These are phyloP conservation scores for Andrena haemorrhoa DNA, from an alignment of 2,888 invertebrate genomes.

Conservation along the genomic window DNA sequence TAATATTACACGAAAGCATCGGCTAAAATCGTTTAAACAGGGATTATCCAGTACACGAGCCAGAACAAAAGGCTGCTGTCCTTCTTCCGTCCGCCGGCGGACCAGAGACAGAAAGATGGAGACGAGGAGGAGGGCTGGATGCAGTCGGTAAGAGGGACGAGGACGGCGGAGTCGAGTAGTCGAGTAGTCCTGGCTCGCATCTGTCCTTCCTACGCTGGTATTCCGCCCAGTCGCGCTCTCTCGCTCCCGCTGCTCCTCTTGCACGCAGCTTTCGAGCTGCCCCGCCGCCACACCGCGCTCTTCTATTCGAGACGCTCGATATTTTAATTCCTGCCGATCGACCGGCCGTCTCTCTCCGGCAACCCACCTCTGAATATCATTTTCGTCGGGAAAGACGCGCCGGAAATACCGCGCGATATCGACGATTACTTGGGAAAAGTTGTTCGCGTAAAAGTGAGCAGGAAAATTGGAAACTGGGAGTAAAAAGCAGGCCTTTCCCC, in stretches of 20 bases:
- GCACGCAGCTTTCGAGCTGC: slow-evolving; percentile 31
- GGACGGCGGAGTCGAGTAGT: slow-evolving; percentile 23
- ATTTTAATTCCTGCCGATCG: slow-evolving; percentile 72
- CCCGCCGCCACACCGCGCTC: slow-evolving; percentile 19
- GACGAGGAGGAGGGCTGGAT: neutral
- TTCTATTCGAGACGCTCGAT: slow-evolving; percentile 62
- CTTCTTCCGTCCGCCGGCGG: slow-evolving; percentile 26
- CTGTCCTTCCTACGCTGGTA: neutral
- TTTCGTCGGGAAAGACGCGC: slow-evolving; percentile 20
- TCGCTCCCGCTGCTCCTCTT: slow-evolving; percentile 14
- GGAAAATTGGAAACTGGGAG: neutral
- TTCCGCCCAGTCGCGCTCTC: neutral
- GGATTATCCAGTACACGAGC: slow-evolving; percentile 65
- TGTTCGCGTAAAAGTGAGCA: neutral
- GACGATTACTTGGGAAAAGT: neutral
- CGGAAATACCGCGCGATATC: slow-evolving; percentile 17
- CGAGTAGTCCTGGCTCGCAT: slow-evolving; percentile 13
- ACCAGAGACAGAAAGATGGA: slow-evolving; percentile 11
- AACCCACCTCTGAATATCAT: slow-evolving; percentile 14
- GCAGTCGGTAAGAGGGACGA: slow-evolving; percentile 9
- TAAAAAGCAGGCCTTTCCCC: neutral
- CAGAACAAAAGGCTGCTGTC: slow-evolving; percentile 67
- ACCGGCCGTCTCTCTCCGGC: slow-evolving; percentile 37
- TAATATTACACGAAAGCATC: slow-evolving; percentile 36
- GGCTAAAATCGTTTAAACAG: slow-evolving; percentile 63